A percentile compares a stretch with the other conserved stretches of the same genome.
Conservation (phyloP, 1,140 invertebrate genomes). For the Dryas iulia region DNA sequence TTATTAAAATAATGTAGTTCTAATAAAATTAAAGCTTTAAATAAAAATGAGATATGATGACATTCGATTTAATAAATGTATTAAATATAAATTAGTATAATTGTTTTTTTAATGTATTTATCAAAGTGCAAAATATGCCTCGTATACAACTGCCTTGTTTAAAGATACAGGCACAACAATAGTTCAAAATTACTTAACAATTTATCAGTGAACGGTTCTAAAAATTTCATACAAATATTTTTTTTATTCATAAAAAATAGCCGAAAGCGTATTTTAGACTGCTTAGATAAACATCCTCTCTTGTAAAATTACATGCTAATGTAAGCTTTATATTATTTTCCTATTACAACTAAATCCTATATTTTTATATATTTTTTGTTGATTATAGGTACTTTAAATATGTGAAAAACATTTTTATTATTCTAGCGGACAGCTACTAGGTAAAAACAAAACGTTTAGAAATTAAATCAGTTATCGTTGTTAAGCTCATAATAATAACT, state of each 20-base stretch:
- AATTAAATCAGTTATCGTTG: slow-evolving; percentile 2
- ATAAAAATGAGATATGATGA: background rate
- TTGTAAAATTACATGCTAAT: background rate
- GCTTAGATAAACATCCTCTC: background rate
- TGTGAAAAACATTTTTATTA: background rate
- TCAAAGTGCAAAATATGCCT: background rate
- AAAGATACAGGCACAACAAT: background rate
- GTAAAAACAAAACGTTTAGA: background rate
- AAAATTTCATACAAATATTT: background rate
- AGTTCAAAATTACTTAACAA: background rate
- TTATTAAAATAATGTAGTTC: background rate
- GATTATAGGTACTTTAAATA: background rate
- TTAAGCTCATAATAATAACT: slow-evolving; percentile 7
- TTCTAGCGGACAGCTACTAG: background rate
- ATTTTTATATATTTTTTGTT: background rate
- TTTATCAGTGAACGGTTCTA: background rate
- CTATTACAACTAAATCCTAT: background rate
- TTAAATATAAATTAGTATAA: too few relatives aligned
- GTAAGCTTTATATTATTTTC: background rate
- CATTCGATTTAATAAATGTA: background rate
- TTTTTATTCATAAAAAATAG: background rate
- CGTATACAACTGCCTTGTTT: background rate
- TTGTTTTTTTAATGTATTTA: background rate
- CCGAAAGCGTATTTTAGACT: background rate
- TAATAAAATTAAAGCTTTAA: background rate